Base-by-base conservation (phyloP, 2,113 vertebrate species). In the Corythoichthys intestinalis region DNA sequence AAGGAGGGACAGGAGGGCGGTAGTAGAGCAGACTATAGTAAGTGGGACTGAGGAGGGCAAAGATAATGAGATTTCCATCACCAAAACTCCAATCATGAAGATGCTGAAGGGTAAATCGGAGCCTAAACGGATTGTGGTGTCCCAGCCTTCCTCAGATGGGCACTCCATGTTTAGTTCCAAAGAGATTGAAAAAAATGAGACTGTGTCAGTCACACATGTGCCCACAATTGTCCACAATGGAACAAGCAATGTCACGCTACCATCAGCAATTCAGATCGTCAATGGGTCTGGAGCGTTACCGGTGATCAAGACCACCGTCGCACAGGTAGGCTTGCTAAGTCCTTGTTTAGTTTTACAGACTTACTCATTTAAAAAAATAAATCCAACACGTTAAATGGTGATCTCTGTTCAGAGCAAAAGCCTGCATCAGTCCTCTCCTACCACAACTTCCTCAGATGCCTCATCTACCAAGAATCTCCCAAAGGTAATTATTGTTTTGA, bases 11-110 rank as follows among this genome's bases (percentile, higher is more conserved):
- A 86, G 80, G 60, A 92, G 83, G 13, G 79, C 88, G 0, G 84
- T 92, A 0, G 94, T 98, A 75, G 95, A 98, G 79, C 97, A 98
- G 87, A 94, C 83, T 54, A 56, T 94, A 49, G 65, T 87, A 35
- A 53, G 65, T 0, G 78, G 72, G 90, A 74, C 63, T 69, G 85
- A 20, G 86, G 90, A 0, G 34, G 91, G 72, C 48, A 92, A 86
- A 72, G 92, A 93, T 4, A 79, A 90, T 0, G 97, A 96, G 81
- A 98, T 98, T 82, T 94, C 95, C 48, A 96, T 99, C 77, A 97
- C 94, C 73, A 99, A 98, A 91, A 98, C 95, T 0, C 97, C 97
- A 34, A 98, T 99, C 81, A 98, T 98, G 96, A 97, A 94, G 88
- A 96, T 95, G 92, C 93, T 97, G 81, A 99, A 96, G 87, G 93